These are phyloP conservation scores for Craniophora ligustri DNA, from an alignment of 2,888 invertebrate species.

Conservation along the genomic window DNA sequence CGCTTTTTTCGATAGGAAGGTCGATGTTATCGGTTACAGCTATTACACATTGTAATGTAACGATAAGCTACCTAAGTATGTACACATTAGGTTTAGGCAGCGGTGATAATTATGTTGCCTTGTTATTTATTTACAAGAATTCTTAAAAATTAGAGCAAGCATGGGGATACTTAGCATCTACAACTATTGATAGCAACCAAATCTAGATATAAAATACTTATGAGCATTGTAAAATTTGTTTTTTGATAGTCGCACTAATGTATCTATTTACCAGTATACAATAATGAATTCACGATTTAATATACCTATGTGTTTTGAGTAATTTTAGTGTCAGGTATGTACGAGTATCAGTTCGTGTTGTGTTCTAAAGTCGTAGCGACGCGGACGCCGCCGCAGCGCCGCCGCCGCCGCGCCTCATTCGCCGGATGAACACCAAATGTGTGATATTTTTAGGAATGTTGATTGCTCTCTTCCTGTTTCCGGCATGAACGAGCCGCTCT, in stretches of 20 bases:
- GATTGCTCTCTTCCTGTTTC: conserved; percentile 88
- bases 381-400: conserved; percentile 48
- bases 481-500: conserved; percentile 75
- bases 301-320: conserved; percentile 8
- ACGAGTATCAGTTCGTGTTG: too few species aligned
- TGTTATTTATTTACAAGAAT: conserved; percentile 47
- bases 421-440: conserved; percentile 88
- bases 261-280: too few species aligned
- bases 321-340: conserved; percentile 41
- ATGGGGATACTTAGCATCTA: not conserved
- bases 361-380: conserved; percentile 45
- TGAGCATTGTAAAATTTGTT: too few species aligned
- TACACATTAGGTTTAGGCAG: conserved; percentile 61
- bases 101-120: conserved; percentile 46
- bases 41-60: conserved; percentile 82
- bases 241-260: too few species aligned
- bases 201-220: too few species aligned
- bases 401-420: conserved; percentile 58
- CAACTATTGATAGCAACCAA: not conserved
- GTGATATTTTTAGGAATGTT: conserved; percentile 88
- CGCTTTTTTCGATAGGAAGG: conserved; percentile 79
- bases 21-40: conserved; percentile 83
- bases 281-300: too few species aligned
- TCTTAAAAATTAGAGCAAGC: conserved; percentile 30
- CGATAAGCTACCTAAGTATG: conserved; percentile 80